Conservation (phyloP, 1,140 invertebrate species). For the Caerostris darwini region DNA sequence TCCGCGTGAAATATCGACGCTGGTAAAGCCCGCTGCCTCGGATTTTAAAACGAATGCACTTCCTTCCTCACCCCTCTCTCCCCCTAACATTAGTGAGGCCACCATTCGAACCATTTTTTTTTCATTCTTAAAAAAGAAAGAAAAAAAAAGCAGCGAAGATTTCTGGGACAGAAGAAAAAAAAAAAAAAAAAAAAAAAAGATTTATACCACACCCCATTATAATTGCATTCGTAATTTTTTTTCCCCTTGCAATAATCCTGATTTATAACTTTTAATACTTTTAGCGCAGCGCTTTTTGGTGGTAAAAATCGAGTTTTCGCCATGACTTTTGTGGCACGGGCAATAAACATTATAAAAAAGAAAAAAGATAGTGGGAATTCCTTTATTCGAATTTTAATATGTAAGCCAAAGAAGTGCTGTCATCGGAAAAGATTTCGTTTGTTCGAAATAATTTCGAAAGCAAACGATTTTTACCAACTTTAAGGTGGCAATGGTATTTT, state of each 20-base stretch:
- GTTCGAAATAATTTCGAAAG: neutral
- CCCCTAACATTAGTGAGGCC: neutral
- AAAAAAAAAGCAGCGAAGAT: neutral
- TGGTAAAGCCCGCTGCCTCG: slow-evolving; percentile 11
- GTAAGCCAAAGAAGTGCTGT: neutral
- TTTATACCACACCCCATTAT: slow-evolving; percentile 1
- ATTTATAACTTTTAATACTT: slow-evolving; percentile 30
- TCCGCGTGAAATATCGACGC: slow-evolving; percentile 22
- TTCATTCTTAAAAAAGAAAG: neutral
- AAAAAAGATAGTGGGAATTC: neutral
- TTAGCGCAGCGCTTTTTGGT: neutral
- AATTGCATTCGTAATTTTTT: neutral
- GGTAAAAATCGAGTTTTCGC: neutral
- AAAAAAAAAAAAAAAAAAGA: neutral
- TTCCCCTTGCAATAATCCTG: neutral
- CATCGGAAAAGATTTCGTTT: neutral
- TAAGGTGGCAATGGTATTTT: neutral
- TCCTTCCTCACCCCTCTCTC: neutral
- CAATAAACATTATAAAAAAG: neutral
- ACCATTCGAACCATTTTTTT: neutral
- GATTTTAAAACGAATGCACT: slow-evolving; percentile 39
- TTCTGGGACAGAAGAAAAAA: neutral
- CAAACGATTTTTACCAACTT: neutral
- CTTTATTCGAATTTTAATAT: slow-evolving; percentile 6
- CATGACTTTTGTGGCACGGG: neutral